A percentile compares a stretch with the other conserved stretches of the same genome.
Evolutionary conservation across 2,888 invertebrate species (phyloP).

Genomic region (Parascotia fuliginaria): DNA sequence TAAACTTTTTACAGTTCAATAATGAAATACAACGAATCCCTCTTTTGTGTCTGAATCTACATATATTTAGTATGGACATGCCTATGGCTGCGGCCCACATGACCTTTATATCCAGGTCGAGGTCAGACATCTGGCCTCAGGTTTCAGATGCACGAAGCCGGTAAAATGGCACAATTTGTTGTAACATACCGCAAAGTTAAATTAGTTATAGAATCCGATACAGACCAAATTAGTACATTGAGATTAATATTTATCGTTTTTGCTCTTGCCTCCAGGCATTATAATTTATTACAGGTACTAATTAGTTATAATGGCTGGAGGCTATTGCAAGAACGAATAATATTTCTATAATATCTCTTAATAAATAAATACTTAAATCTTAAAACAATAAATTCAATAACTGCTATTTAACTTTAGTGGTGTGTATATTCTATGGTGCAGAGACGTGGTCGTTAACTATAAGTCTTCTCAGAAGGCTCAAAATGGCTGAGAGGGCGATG

Average conservation of each 20-base stretch:
- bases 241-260: conserved; percentile 25
- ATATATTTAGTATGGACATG: conserved; percentile 35
- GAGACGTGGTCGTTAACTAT: no score
- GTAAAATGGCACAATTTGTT: conserved; percentile 38
- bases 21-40: neutral
- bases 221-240: conserved; percentile 22
- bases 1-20: neutral
- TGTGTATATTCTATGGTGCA: no score
- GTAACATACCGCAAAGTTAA: conserved; percentile 28
- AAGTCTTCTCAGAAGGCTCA: no score
- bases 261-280: no score
- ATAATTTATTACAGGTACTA: no score
- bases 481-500: no score
- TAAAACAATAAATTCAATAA: no score
- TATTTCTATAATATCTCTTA: no score
- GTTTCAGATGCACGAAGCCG: conserved; percentile 37
- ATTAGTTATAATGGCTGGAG: no score
- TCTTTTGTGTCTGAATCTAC: conserved; percentile 20
- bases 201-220: conserved; percentile 33
- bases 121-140: conserved; percentile 58
- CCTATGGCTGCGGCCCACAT: conserved; percentile 50
- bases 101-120: conserved; percentile 69
- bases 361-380: no score
- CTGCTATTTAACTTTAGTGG: no score
- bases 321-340: no score